Evolutionary conservation across 2,888 invertebrate genomes (phyloP).

Genomic region (Cephus rjabovi): DNA sequence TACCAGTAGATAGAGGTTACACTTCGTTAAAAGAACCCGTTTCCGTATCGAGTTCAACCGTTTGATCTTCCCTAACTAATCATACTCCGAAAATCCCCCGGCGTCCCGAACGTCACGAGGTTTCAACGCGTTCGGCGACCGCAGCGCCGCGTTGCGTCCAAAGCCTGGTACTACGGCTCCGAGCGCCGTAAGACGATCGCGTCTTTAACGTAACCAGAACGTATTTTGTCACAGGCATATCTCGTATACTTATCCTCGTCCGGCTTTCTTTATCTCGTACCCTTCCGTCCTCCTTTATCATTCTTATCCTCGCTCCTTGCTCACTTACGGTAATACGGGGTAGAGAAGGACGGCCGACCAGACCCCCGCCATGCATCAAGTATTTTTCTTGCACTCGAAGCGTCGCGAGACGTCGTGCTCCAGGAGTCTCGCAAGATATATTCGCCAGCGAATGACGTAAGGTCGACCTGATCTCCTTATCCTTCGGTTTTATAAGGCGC

Average conservation of each 20-base stretch:
- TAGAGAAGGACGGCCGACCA: constrained; percentile 8
- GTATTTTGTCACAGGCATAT: constrained; percentile 47
- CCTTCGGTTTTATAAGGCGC: too few relatives aligned
- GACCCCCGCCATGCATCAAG: constrained; percentile 22
- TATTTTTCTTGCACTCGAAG: constrained; percentile 17
- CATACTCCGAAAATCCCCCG: constrained; percentile 1
- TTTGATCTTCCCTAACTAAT: constrained; percentile 13
- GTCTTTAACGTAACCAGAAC: constrained; percentile 12
- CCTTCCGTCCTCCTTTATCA: too few relatives aligned
- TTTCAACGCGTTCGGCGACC: not conserved
- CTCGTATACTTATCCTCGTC: constrained; percentile 1
- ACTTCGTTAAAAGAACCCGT: not conserved
- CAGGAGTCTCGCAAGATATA: constrained; percentile 9
- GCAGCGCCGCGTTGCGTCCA: not conserved
- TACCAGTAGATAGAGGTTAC: too few relatives aligned
- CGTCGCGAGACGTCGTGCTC: too few relatives aligned
- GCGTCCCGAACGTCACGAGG: not conserved
- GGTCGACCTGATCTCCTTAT: too few relatives aligned
- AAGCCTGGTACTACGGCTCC: not conserved
- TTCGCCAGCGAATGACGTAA: constrained; percentile 10
- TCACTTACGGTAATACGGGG: too few relatives aligned
- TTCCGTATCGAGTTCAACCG: constrained; percentile 2
- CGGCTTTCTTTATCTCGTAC: too few relatives aligned
- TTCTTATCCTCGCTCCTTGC: too few relatives aligned
- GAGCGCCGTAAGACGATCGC: too few relatives aligned